Evolutionary conservation across 2,113 vertebrate species (phyloP).

Genomic region (Coregonus clupeaformis): DNA sequence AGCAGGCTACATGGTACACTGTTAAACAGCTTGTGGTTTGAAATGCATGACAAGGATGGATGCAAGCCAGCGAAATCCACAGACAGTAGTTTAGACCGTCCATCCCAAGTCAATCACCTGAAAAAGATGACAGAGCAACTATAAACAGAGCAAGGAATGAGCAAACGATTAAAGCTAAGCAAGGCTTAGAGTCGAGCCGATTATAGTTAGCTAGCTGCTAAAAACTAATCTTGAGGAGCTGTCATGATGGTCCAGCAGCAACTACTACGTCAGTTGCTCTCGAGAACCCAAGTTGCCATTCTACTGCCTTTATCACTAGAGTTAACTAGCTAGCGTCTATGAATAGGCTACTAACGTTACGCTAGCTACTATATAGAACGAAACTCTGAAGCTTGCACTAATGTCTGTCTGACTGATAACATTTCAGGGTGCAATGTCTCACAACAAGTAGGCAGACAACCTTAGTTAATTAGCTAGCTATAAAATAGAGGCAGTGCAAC

Average conservation of each 20-base stretch:
- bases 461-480: not conserved
- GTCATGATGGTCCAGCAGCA: too few relatives aligned
- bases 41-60: not conserved
- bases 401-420: not conserved
- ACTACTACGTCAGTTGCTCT: too few relatives aligned
- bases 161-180: not conserved
- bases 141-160: not conserved
- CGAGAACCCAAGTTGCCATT: too few relatives aligned
- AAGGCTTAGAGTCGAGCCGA: too few relatives aligned
- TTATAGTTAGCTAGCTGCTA: too few relatives aligned
- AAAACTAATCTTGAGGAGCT: too few relatives aligned
- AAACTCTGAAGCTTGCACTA: too few relatives aligned
- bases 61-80: not conserved
- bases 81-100: not conserved
- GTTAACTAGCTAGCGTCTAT: too few relatives aligned
- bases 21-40: not conserved
- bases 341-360: too few relatives aligned
- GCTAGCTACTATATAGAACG: too few relatives aligned
- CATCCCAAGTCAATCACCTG: not conserved
- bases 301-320: too few relatives aligned
- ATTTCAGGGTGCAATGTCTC: not conserved
- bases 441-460: not conserved
- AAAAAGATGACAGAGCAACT: not conserved
- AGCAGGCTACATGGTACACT: conserved; percentile 15
- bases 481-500: not conserved